Base-by-base conservation (phyloP, 2,888 invertebrate genomes). In the Nyleta sp. region DNA sequence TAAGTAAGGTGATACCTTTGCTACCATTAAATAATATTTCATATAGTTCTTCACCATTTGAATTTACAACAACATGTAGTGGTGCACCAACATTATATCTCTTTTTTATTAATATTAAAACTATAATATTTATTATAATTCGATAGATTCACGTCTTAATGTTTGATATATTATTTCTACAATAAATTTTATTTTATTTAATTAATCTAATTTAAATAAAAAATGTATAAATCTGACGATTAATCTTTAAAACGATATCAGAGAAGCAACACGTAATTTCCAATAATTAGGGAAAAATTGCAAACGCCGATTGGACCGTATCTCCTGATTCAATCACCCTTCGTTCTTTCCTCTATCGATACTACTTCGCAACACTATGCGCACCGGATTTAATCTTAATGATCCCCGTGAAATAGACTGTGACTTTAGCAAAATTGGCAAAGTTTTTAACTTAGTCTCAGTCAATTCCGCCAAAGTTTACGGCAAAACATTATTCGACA, bases 271-370 rank as follows among this genome's bases (percentile, higher is more conserved):
- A 38, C 24, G 57, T 65, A 18, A 52, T 42, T 53, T 68, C n/a
- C 17, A 59, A 33, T 35, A 62, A n/a, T 2, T 42, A 17, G 18
- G 31, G n/a, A 46, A 55, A 71, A 68, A 67, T 74, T 68, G 70
- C 24, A 5, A 53, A 71, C 76, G 48, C 73, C 70, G 79, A 84
- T 84, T 73, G 79, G 80, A 57, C 65, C 78, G 80, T 82, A 84
- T 83, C 81, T 83, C 70, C 81, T 83, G 78, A 79, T 84, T 82
- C 80, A 79, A 81, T 76, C 77, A 64, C 68, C 79, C 72, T 42
- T 48, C 46, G 57, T 31, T 35, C 38, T 65, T 64, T 53, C 60
- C 68, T 67, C 60, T 73, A 74, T 81, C 80, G 80, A 81, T 81
- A 78, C 78, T 79, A 65, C 67, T 80, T 79, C 80, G 72, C 80